phyloP scores from a whole-genome alignment of 2,888 invertebrate species.

The Branchipolynoe longqiensis region DNA sequence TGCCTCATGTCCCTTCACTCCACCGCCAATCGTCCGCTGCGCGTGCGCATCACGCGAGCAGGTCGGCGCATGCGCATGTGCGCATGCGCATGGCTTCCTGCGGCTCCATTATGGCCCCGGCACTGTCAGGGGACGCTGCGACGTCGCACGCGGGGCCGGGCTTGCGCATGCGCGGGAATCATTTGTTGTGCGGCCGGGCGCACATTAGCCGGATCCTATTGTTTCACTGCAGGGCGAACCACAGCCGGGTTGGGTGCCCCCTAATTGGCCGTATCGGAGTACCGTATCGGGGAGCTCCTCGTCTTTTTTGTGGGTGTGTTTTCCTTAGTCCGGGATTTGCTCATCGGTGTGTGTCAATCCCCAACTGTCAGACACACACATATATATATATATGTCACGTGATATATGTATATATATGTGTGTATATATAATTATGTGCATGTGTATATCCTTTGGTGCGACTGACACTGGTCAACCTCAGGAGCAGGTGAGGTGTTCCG shows the following conservation, averaged over 20 bases:
- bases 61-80: conserved; percentile 27
- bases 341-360: no score
- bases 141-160: not conserved
- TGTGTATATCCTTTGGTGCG: no score
- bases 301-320: no score
- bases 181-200: conserved; percentile 23
- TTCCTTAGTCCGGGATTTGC: no score
- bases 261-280: conserved; percentile 28
- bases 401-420: no score
- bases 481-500: no score
- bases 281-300: not conserved
- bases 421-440: no score
- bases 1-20: no score
- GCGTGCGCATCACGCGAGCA: conserved; percentile 23
- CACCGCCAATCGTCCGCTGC: no score
- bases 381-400: no score
- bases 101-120: not conserved
- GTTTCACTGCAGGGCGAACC: conserved; percentile 43
- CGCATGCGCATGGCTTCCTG: conserved; percentile 36
- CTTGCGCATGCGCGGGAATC: not conserved
- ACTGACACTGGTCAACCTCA: no score
- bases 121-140: not conserved
- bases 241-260: not conserved
- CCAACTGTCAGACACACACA: no score
- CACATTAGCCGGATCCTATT: conserved; percentile 50